Conservation (phyloP, 2,113 vertebrate genomes). For the Epinephelus lanceolatus region DNA sequence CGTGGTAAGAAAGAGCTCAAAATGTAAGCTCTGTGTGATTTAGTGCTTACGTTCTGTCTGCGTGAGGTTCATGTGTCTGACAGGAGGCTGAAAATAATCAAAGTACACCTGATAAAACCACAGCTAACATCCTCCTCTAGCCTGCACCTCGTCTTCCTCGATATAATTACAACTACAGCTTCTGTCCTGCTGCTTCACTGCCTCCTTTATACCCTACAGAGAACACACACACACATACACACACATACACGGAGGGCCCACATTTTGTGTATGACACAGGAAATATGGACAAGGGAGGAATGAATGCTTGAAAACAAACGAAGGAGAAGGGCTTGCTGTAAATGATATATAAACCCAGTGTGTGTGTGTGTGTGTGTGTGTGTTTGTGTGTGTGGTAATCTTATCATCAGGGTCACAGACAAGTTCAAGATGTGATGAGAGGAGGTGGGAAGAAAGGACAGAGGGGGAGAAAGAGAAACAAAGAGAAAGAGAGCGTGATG, state of each 20-base stretch:
- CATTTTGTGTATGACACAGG: background rate
- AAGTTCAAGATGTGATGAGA: constrained; percentile 29
- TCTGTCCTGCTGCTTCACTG: background rate
- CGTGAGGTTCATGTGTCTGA: background rate
- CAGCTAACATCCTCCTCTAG: background rate
- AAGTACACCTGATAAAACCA: background rate
- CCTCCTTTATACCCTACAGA: background rate
- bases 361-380: background rate
- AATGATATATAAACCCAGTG: background rate
- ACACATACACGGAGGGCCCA: background rate
- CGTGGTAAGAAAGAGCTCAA: background rate
- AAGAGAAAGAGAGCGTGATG: background rate
- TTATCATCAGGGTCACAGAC: constrained; percentile 38
- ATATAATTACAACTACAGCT: background rate
- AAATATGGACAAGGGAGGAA: background rate
- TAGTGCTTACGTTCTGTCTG: background rate
- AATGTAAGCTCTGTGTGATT: constrained; percentile 4
- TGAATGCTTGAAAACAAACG: constrained; percentile 28
- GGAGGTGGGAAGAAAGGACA: background rate
- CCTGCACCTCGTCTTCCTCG: background rate
- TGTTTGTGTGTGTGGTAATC: constrained; percentile 19
- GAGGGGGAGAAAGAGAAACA: background rate
- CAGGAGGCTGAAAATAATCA: constrained; percentile 36
- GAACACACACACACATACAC: background rate
- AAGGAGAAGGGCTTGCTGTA: background rate